Conservation (phyloP, 1,140 invertebrate genomes). For the Drosophila elegans region DNA sequence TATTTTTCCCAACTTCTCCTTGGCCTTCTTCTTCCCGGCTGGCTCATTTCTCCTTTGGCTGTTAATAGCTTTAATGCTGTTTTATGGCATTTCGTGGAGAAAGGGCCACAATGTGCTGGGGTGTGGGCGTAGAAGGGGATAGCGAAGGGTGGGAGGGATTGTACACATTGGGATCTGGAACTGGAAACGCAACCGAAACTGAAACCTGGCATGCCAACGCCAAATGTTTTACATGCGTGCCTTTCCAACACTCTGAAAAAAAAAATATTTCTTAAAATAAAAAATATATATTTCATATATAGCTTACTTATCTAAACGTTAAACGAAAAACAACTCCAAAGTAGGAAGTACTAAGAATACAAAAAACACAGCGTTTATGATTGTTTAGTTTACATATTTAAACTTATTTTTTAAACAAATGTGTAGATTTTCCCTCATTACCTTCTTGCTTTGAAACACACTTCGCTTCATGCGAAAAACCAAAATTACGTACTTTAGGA, state of each 20-base stretch:
- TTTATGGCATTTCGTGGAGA: slow-evolving; percentile 74
- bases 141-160: neutral
- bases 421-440: too few species aligned
- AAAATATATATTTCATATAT: too few species aligned
- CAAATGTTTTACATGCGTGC: slow-evolving; percentile 79
- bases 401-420: too few species aligned
- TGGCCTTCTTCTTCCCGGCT: slow-evolving; percentile 1
- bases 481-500: neutral
- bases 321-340: too few species aligned
- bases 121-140: neutral
- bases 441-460: too few species aligned
- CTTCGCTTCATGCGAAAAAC: too few species aligned
- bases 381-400: too few species aligned
- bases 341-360: too few species aligned
- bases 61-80: slow-evolving; percentile 81
- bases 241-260: slow-evolving; percentile 16
- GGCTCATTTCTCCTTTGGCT: slow-evolving; percentile 48
- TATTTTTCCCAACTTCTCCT: neutral
- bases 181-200: slow-evolving; percentile 32
- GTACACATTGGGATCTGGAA: slow-evolving; percentile 9
- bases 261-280: too few species aligned
- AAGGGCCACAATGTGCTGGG: slow-evolving; percentile 12
- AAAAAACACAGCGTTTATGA: too few species aligned
- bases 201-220: slow-evolving; percentile 74
- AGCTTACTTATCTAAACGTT: too few species aligned